These are phyloP conservation scores for Brotula barbata DNA, from an alignment of 2,797 vertebrate genomes.

Conservation along the genomic window DNA sequence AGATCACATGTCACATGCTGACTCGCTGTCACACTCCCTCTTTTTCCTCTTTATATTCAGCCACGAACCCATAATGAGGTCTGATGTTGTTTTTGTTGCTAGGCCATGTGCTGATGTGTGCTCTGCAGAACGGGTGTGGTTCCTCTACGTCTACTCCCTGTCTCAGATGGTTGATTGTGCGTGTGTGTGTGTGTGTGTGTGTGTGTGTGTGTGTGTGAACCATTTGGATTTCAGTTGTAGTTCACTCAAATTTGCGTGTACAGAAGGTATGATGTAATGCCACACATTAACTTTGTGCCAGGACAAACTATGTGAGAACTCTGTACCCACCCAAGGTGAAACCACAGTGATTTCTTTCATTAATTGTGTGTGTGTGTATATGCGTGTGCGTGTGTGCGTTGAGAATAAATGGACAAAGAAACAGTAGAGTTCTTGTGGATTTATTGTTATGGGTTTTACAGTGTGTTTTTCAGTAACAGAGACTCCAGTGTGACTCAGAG, in stretches of 20 bases:
- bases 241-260: slow-evolving; percentile 26
- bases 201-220: no score
- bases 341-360: slow-evolving; percentile 34
- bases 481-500: slow-evolving; percentile 61
- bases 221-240: slow-evolving; percentile 6
- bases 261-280: slow-evolving; percentile 21
- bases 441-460: slow-evolving; percentile 34
- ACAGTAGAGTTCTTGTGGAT: slow-evolving; percentile 1
- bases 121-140: slow-evolving; percentile 65
- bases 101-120: slow-evolving; percentile 56
- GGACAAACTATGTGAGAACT: slow-evolving; percentile 25
- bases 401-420: background rate
- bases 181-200: slow-evolving; percentile 20
- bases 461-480: slow-evolving; percentile 55
- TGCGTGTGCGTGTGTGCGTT: no score
- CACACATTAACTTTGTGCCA: slow-evolving; percentile 3
- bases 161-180: slow-evolving; percentile 48
- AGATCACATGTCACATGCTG: slow-evolving; percentile 25
- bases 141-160: slow-evolving; percentile 63
- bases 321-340: slow-evolving; percentile 23
- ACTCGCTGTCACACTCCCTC: slow-evolving; percentile 4
- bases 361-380: slow-evolving; percentile 8
- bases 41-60: slow-evolving; percentile 32
- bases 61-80: slow-evolving; percentile 52
- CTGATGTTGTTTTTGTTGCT: slow-evolving; percentile 71